Conservation (phyloP, 2,113 vertebrate species). For the Emberiza fucata region DNA sequence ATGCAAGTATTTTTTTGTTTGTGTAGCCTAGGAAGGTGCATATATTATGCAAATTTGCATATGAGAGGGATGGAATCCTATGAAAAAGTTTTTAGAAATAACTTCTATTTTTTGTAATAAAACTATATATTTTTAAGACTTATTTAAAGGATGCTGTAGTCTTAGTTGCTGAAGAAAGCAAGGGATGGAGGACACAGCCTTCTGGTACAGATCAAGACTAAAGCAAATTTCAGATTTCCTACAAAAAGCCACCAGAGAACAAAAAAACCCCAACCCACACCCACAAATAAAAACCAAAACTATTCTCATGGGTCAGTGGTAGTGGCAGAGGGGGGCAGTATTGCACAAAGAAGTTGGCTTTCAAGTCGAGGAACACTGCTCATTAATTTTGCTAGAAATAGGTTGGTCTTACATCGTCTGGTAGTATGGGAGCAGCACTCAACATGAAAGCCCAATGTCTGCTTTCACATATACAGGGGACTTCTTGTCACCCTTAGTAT, state of each 20-base stretch:
- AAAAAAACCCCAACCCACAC: background rate
- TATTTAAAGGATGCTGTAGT: background rate
- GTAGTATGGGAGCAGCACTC: background rate
- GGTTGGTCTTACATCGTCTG: background rate
- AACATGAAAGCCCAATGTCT: background rate
- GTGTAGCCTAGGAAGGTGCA: background rate
- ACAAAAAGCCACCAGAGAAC: background rate
- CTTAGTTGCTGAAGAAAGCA: background rate
- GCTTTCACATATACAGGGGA: background rate
- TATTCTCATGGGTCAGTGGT: background rate
- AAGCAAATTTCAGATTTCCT: background rate
- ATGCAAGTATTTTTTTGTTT: background rate
- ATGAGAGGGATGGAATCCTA: background rate
- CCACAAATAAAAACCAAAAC: background rate
- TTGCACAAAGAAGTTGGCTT: background rate
- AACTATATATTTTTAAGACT: background rate
- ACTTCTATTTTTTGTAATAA: background rate
- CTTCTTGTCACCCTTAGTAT: background rate
- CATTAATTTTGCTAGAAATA: background rate
- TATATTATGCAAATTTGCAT: background rate
- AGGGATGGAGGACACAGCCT: background rate
- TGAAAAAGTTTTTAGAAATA: background rate
- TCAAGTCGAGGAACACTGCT: accelerated
- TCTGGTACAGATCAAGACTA: background rate
- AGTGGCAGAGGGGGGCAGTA: constrained; percentile 43